Base-by-base conservation (phyloP, 2,888 invertebrate species). In the Hypolimnas misippus region DNA sequence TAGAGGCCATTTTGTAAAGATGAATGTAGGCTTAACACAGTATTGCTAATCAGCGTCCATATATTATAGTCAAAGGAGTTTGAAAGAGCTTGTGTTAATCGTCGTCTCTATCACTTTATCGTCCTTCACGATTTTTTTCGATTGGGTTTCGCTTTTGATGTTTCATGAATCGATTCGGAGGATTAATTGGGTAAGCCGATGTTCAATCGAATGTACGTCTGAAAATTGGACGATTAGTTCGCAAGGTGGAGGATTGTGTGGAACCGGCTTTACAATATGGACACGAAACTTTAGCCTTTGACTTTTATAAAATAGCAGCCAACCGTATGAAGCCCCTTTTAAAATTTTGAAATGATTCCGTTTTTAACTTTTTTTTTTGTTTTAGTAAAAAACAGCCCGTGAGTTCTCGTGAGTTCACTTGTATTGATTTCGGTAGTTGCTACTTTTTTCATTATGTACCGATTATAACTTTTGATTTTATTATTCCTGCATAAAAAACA, bases 161-260 rank as follows among this genome's bases (percentile, higher is more conserved):
- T 38, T 38, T 38, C 12, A 38, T 38, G 35, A 38, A 38, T n/a
- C 35, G 35, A n/a, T n/a, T 38, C 35, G n/a, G 35, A n/a, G 35
- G n/a, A 38, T 38, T 38, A 38, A 38, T 38, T 12, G 35, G 12
- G 35, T 38, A n/a, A 38, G 35, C 35, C n/a, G 35, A 38, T n/a
- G n/a, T 38, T n/a, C n/a, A 38, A 12, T n/a, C n/a, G n/a, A 38
- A 38, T 38, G 35, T n/a, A n/a, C 4, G 35, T 38, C 35, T n/a
- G 35, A n/a, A 38, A 38, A n/a, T 38, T 38, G 35, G 35, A 38
- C 35, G 35, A 38, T 38, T 38, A 38, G 35, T n/a, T 38, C 35
- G 35, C 2, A n/a, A 38, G 35, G 35, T 38, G 35, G 35, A n/a
- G n/a, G n/a, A 12, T n/a, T n/a, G 35, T 38, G n/a, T 38, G 35